Conservation (phyloP, 2,113 vertebrate genomes). For the Poecile atricapillus region DNA sequence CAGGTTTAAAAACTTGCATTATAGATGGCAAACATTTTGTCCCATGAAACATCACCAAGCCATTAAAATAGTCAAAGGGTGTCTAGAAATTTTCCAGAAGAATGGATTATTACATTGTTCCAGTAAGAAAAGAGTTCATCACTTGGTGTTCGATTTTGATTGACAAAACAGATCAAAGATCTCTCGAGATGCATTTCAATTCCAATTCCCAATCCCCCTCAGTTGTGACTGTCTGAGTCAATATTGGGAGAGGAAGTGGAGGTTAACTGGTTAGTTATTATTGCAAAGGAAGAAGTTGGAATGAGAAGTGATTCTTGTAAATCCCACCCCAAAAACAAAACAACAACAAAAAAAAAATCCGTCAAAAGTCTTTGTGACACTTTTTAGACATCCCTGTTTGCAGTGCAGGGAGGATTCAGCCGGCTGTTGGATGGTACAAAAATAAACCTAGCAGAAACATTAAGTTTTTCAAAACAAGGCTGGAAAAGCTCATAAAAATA, state of each 20-base stretch:
- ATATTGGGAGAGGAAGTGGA: conserved; percentile 47
- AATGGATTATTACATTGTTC: conserved; percentile 4
- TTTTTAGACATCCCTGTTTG: conserved; percentile 16
- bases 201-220: conserved; percentile 21
- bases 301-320: conserved; percentile 53
- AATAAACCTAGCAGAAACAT: conserved; percentile 60
- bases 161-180: conserved; percentile 44
- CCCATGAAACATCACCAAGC: background rate
- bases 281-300: conserved; percentile 27
- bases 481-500: conserved; percentile 63
- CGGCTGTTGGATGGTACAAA: conserved; percentile 14
- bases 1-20: background rate
- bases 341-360: background rate
- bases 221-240: conserved; percentile 31
- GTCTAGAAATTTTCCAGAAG: conserved; percentile 13
- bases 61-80: conserved; percentile 1
- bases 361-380: background rate
- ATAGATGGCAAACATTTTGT: background rate
- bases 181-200: conserved; percentile 15
- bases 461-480: conserved; percentile 55
- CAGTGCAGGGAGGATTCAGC: background rate
- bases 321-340: background rate
- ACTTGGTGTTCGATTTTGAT: background rate
- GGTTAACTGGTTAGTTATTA: conserved; percentile 41
- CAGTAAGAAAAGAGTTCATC: conserved; percentile 20